Evolutionary conservation across 2,797 vertebrate species (phyloP).

Genomic region (Siniperca undulata): DNA sequence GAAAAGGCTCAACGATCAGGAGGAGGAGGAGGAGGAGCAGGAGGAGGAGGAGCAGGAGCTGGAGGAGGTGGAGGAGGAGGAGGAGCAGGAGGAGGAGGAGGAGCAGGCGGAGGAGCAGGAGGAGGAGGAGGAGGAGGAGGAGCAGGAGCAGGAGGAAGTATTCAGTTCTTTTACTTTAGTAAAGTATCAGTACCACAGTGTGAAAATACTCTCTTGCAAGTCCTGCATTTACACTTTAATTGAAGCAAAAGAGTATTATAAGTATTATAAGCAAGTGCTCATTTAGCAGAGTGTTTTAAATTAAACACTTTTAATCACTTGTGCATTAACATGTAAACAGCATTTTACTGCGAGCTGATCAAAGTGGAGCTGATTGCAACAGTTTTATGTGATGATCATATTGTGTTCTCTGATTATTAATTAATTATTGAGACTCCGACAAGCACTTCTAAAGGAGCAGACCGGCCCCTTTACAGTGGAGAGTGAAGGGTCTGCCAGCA

Average conservation of each 20-base stretch:
- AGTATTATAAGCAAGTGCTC: background rate
- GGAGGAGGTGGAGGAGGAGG: background rate
- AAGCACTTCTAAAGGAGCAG: background rate
- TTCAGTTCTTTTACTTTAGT: background rate
- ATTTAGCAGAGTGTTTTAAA: background rate
- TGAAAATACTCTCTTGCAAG: background rate
- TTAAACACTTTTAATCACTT: too few species aligned
- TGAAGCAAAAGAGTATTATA: background rate
- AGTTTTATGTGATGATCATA: too few species aligned
- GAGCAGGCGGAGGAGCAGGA: background rate
- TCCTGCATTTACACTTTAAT: background rate
- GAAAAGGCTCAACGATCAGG: conserved; percentile 20
- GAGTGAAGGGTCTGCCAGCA: background rate
- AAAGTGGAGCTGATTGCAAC: too few species aligned
- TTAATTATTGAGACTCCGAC: too few species aligned
- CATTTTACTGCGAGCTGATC: too few species aligned
- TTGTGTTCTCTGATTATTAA: too few species aligned
- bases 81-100: conserved; percentile 2
- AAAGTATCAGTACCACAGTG: background rate
- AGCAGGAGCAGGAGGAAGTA: background rate
- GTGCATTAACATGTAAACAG: too few species aligned
- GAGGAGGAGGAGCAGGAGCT: background rate
- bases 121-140: background rate
- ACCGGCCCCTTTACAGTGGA: too few species aligned
- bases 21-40: background rate